Evolutionary conservation across 2,888 invertebrate species (phyloP).

Genomic region (Trypoxylon attenuatum): DNA sequence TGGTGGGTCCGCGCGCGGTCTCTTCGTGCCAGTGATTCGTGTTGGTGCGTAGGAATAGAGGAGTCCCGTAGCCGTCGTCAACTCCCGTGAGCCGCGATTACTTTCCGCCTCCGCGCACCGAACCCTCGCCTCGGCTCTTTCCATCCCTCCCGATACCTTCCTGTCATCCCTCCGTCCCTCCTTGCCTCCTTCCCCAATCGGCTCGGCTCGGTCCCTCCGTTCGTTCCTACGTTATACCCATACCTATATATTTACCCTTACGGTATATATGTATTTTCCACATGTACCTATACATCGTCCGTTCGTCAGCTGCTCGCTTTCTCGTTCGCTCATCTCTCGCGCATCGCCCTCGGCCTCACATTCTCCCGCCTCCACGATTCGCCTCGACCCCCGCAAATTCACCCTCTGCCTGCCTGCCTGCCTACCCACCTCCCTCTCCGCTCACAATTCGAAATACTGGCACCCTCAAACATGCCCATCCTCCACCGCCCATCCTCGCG

Average conservation of each 20-base stretch:
- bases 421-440: conserved; percentile 14
- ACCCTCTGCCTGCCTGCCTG: conserved; percentile 27
- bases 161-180: conserved; percentile 56
- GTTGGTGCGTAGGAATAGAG: conserved; percentile 22
- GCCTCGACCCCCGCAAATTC: conserved; percentile 44
- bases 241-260: conserved; percentile 42
- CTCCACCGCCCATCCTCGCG: conserved; percentile 26
- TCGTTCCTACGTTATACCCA: conserved; percentile 33
- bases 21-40: too few species aligned
- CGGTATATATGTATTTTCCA: conserved; percentile 18
- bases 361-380: conserved; percentile 38
- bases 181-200: conserved; percentile 41
- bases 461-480: conserved; percentile 45
- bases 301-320: conserved; percentile 72
- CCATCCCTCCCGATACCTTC: conserved; percentile 68
- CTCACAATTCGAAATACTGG: conserved; percentile 51
- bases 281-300: conserved; percentile 43
- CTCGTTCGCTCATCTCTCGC: conserved; percentile 66
- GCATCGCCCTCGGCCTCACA: conserved; percentile 35
- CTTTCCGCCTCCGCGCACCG: conserved; percentile 79
- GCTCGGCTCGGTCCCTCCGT: conserved; percentile 50
- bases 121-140: conserved; percentile 75
- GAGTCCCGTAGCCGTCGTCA: conserved; percentile 38
- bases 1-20: background rate
- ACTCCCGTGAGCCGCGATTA: conserved; percentile 72